A percentile compares a stretch with the other conserved stretches of the same genome.
These are phyloP conservation scores for Chelonoidis abingdonii DNA, from an alignment of 2,113 vertebrate genomes.

Conservation along the genomic window DNA sequence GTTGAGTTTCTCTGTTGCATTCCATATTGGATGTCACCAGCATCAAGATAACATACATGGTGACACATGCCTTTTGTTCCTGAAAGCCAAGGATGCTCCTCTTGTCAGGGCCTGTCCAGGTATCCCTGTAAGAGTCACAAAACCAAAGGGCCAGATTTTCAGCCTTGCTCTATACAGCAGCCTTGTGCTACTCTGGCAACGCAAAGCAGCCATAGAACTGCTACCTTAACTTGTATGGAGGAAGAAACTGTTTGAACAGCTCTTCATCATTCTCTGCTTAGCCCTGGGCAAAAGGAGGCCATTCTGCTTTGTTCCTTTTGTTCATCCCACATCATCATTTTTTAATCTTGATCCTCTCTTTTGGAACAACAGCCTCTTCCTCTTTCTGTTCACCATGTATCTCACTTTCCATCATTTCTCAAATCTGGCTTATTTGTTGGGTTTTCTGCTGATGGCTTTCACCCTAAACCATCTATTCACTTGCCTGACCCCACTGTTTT, in stretches of 20 bases:
- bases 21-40: neutral
- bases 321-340: neutral
- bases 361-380: neutral
- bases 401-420: neutral
- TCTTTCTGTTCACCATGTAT: neutral
- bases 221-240: neutral
- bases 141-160: neutral
- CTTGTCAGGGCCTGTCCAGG: neutral
- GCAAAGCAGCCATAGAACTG: neutral
- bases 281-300: neutral
- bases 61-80: neutral
- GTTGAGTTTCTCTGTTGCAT: neutral
- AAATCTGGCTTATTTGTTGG: neutral
- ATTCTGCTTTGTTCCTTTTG: neutral
- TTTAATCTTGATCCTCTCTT: neutral
- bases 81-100: neutral
- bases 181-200: neutral
- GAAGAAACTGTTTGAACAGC: neutral
- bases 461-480: neutral
- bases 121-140: neutral
- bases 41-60: neutral
- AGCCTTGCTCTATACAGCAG: neutral
- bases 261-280: neutral
- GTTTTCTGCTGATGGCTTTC: neutral
- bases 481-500: neutral